Evolutionary conservation across 2,888 invertebrate genomes (phyloP).

Genomic region (Phaonia tiefii): DNA sequence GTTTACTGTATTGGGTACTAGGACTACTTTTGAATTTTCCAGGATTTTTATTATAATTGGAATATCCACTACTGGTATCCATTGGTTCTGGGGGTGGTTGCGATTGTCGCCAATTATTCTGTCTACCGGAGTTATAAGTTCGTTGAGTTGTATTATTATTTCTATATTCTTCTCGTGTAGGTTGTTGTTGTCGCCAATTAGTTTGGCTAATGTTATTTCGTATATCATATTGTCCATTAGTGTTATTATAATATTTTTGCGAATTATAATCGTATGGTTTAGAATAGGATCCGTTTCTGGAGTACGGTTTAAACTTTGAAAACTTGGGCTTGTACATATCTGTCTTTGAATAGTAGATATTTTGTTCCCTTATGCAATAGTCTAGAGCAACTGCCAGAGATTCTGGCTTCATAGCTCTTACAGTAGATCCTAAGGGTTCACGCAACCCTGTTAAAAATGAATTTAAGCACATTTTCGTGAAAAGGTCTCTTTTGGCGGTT

Average conservation of each 20-base stretch:
- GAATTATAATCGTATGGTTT: not conserved
- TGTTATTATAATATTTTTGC: slow-evolving; percentile 9
- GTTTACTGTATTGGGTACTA: slow-evolving; percentile 6
- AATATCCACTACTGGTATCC: slow-evolving; percentile 29
- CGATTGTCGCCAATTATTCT: slow-evolving; percentile 14
- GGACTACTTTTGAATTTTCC: slow-evolving; percentile 20
- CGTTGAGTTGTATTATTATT: slow-evolving; percentile 17
- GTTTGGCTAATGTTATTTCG: not conserved
- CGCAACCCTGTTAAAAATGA: slow-evolving; percentile 64
- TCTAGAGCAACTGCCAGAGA: slow-evolving; percentile 58
- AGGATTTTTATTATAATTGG: slow-evolving; percentile 19
- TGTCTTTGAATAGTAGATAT: slow-evolving; percentile 51
- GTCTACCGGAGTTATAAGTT: slow-evolving; percentile 5
- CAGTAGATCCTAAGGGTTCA: slow-evolving; percentile 68
- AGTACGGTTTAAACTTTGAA: not conserved
- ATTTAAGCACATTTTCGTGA: slow-evolving; percentile 68
- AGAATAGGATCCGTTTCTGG: slow-evolving; percentile 5
- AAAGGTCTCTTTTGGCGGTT: slow-evolving; percentile 62
- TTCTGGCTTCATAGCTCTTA: slow-evolving; percentile 67
- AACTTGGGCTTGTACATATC: no score
- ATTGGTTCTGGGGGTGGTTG: slow-evolving; percentile 44
- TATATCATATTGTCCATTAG: not conserved
- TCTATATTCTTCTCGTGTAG: not conserved
- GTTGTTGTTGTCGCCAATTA: not conserved
- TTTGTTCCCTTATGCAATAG: slow-evolving; percentile 67